phyloP scores from a whole-genome alignment of 2,797 vertebrate species.

The Loriculus beryllinus region DNA sequence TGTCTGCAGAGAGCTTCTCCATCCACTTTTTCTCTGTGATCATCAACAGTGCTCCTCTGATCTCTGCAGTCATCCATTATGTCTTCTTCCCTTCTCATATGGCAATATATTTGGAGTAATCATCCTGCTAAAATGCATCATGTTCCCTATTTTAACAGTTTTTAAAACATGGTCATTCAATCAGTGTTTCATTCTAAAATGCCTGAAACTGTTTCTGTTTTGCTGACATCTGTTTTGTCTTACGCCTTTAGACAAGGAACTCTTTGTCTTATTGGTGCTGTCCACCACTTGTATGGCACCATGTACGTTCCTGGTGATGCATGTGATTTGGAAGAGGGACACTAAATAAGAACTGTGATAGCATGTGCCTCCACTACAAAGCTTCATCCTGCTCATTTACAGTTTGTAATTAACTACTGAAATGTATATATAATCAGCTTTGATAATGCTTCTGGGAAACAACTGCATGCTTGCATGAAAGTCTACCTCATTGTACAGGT shows the following conservation, averaged over 20 bases:
- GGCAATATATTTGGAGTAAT: background rate
- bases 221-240: background rate
- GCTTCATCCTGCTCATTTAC: background rate
- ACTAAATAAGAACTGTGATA: background rate
- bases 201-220: background rate
- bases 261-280: background rate
- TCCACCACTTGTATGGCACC: background rate
- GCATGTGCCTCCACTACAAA: background rate
- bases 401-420: background rate
- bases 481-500: background rate
- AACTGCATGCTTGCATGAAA: background rate
- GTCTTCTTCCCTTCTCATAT: background rate
- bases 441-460: background rate
- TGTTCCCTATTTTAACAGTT: background rate
- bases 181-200: background rate
- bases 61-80: background rate
- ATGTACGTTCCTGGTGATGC: fast-evolving
- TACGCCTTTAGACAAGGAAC: background rate
- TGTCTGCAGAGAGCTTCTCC: background rate
- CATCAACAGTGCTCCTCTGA: background rate
- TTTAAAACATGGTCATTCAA: background rate
- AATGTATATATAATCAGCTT: background rate
- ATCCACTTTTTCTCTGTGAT: background rate
- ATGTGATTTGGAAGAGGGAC: background rate
- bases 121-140: background rate